phyloP scores from a whole-genome alignment of 2,797 vertebrate species.

The Enteromius unitaeniatus region DNA sequence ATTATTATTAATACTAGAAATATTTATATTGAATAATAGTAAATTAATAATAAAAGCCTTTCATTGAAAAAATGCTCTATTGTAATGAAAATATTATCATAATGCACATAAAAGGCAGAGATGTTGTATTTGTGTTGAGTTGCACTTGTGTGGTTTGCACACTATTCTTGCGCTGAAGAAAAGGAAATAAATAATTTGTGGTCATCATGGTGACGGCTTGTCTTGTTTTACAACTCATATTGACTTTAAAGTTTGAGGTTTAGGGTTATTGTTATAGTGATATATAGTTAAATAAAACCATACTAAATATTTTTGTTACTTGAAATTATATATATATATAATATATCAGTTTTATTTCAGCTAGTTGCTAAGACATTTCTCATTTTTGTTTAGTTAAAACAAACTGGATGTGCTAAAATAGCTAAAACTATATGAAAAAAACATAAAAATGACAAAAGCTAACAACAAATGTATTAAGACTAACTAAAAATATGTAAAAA shows the following conservation, averaged over 20 bases:
- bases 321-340: not conserved
- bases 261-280: not conserved
- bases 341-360: not conserved
- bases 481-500: not conserved
- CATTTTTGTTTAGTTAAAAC: not conserved
- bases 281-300: not conserved
- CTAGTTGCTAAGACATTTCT: not conserved
- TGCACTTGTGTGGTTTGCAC: slow-evolving; percentile 59
- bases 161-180: slow-evolving; percentile 58
- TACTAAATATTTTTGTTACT: not conserved
- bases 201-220: slow-evolving; percentile 76
- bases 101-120: not conserved
- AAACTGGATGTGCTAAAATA: not conserved
- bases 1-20: not conserved
- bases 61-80: not conserved
- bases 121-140: not conserved
- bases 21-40: not conserved
- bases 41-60: not conserved
- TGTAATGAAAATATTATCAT: not conserved
- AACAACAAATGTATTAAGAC: not conserved
- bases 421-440: no score
- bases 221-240: no score
- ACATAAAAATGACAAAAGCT: not conserved
- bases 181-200: slow-evolving; percentile 77
- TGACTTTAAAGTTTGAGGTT: not conserved